Conservation (phyloP, 2,113 vertebrate genomes). For the Pantherophis guttatus region DNA sequence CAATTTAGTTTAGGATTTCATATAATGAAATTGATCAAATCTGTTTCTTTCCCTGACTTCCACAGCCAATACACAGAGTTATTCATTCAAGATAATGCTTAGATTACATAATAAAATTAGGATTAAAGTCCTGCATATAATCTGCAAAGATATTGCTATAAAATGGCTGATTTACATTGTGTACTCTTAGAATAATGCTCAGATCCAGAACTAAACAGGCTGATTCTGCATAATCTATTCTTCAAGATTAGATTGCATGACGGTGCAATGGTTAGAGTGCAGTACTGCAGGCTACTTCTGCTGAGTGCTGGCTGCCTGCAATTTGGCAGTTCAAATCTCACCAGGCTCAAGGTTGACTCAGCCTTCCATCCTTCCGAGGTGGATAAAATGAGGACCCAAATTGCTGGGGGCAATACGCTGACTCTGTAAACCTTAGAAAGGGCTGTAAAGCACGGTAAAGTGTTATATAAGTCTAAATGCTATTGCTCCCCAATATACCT, state of each 20-base stretch:
- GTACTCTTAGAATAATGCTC: neutral
- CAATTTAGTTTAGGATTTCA: neutral
- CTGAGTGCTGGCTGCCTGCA: too few relatives aligned
- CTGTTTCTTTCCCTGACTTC: neutral
- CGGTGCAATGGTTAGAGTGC: too few relatives aligned
- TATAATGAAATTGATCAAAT: neutral
- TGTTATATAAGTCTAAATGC: too few relatives aligned
- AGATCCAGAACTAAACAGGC: neutral
- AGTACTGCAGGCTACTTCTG: too few relatives aligned
- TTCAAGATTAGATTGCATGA: neutral
- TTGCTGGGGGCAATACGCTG: too few relatives aligned
- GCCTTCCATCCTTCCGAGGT: too few relatives aligned
- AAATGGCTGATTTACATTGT: neutral
- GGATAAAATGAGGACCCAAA: too few relatives aligned
- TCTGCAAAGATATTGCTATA: neutral
- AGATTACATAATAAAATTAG: neutral
- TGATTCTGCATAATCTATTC: neutral
- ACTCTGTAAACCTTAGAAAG: too few relatives aligned
- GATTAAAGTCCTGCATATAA: neutral
- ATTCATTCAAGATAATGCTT: neutral
- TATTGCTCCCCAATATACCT: neutral
- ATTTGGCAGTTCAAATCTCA: too few relatives aligned
- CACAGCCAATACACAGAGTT: neutral
- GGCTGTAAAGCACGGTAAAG: too few relatives aligned
- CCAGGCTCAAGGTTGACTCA: too few relatives aligned